Base-by-base conservation (phyloP, 1,140 invertebrate genomes). In the Cotesia chilonis region DNA sequence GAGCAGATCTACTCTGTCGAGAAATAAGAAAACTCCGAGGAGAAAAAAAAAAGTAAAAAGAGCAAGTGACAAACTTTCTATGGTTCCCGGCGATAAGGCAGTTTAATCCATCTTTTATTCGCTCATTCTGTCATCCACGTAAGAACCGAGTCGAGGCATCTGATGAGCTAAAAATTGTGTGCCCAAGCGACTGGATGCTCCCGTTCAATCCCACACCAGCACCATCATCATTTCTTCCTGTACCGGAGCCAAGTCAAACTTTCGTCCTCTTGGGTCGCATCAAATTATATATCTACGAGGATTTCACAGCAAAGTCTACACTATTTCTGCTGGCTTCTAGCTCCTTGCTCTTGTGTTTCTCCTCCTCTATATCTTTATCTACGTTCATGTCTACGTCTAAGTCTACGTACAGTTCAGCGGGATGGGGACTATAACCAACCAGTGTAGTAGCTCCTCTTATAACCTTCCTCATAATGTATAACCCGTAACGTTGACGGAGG, bases 41-140 rank as follows among this genome's bases (percentile, higher is more conserved):
- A 69, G 67, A 17, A 35, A 12, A 5, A 12, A 12, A 54, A 17
- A 14, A 12, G 9, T n/a, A 52, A 66, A 55, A 57, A 12, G 41
- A 10, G 36, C 12, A 55, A 55, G 20, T 36, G 12, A 41, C 7
- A 68, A 68, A 68, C 7, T 68, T 68, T 68, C 20, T 57, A 55
- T 55, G 51, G 66, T 12, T 36, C 17, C 14, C 6, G 10, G 59
- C n/a, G 55, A 59, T 68, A 68, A 59, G 67, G 20, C 51, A 54
- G 20, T 59, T 47, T 68, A 59, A 68, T 68, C 67, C 36, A 68
- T 68, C 54, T 41, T 59, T 68, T 55, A 68, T 59, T 35, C 67
- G 36, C 28, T 68, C 54, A 68, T 59, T 68, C 67, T 68, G 67
- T 68, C 67, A 68, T 59, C 67, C 12, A 59, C 7, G 10, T 37